Conservation (phyloP, 2,113 vertebrate species). For the Prinia subflava region DNA sequence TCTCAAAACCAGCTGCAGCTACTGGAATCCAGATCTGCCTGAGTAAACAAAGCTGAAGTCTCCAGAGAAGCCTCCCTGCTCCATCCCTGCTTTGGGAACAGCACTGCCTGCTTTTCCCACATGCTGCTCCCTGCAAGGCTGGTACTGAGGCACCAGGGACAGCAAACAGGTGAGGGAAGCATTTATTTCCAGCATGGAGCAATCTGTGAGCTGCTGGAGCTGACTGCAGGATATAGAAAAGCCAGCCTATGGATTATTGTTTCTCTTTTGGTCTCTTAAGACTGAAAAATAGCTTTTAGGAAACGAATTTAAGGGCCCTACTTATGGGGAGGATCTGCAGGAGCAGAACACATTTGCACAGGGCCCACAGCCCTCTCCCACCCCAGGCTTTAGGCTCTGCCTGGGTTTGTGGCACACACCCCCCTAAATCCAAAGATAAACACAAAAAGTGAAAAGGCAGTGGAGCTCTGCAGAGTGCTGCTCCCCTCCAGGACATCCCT, state of each 20-base stretch:
- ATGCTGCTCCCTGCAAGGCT: neutral
- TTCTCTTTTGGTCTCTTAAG: neutral
- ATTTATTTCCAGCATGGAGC: neutral
- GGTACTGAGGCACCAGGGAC: neutral
- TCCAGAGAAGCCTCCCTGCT: slow-evolving; percentile 30
- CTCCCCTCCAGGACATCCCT: neutral
- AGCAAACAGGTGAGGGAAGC: neutral
- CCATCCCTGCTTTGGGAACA: slow-evolving; percentile 16
- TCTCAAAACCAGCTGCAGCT: neutral
- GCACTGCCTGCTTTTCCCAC: slow-evolving; percentile 30
- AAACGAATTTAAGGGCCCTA: neutral
- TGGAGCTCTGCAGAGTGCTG: neutral
- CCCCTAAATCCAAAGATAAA: neutral
- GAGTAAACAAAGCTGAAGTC: slow-evolving; percentile 34
- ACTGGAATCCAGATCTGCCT: slow-evolving; percentile 14
- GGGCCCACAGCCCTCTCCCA: neutral
- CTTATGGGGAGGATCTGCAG: neutral
- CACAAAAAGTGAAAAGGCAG: neutral
- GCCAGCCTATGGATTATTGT: neutral
- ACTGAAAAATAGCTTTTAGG: neutral
- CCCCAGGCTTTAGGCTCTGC: neutral
- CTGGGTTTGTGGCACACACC: neutral
- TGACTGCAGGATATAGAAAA: neutral
- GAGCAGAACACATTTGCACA: neutral
- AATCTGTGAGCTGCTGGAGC: neutral